phyloP scores from a whole-genome alignment of 2,888 invertebrate genomes.

The Tholera decimalis region DNA sequence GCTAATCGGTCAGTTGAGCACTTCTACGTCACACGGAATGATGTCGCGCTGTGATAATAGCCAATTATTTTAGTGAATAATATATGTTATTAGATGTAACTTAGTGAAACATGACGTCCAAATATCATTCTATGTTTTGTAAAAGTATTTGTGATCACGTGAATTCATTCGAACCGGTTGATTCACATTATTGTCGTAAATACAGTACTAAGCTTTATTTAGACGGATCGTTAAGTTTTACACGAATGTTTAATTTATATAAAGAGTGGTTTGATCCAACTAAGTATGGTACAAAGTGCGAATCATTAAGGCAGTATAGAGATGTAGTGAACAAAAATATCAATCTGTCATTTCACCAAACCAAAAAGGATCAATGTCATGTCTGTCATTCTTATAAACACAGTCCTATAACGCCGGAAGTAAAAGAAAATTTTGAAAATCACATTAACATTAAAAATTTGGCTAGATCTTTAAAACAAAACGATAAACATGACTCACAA shows the following conservation, averaged over 20 bases:
- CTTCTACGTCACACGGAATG: no score
- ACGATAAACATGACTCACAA: not conserved
- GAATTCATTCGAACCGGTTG: slow-evolving; percentile 25
- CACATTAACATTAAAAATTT: not conserved
- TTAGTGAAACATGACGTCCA: no score
- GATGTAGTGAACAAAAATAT: slow-evolving; percentile 14
- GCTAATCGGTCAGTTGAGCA: not conserved
- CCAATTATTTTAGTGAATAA: no score
- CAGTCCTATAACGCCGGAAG: not conserved
- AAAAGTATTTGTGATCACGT: slow-evolving; percentile 19
- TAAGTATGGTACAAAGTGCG: slow-evolving; percentile 32
- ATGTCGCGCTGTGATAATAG: no score
- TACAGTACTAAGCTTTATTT: slow-evolving; percentile 23
- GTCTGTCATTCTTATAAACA: not conserved
- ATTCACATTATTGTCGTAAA: slow-evolving; percentile 37
- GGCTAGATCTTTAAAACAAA: not conserved
- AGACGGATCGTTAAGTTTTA: slow-evolving; percentile 43
- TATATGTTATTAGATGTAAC: no score
- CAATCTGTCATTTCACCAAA: slow-evolving; percentile 1
- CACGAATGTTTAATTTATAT: slow-evolving; percentile 39
- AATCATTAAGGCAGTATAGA: slow-evolving; percentile 28
- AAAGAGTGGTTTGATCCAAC: slow-evolving; percentile 31
- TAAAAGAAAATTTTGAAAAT: not conserved
- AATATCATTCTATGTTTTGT: no score
- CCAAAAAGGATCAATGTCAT: slow-evolving; percentile 9